Evolutionary conservation across 2,888 invertebrate species (phyloP), one percentile per base, ranked within the genome.

Genomic region (Prosopocoilus inquinatus): DNA sequence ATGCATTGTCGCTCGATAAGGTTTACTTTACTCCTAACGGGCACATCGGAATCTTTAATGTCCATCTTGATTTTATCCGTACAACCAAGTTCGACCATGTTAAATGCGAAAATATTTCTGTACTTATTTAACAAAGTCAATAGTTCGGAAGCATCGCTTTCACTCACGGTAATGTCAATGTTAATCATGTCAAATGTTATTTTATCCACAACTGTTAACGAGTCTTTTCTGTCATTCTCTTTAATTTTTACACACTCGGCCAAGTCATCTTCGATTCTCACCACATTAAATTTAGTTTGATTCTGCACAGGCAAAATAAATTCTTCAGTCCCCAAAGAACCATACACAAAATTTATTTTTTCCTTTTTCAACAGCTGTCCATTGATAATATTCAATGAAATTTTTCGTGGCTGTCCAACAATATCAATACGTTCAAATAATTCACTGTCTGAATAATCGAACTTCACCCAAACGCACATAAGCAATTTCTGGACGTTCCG

Each of bases 21-120:
- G 55, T 47, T 59, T 61, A 2, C 9, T 32, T 59, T 61, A 2
- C 9, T 32, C 9, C 38, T 11, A 2, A 57, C 57, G 1, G 61
- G 59, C 1, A 47, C 13, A 9, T 43, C n/a, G 48, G 15, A 36
- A 41, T 64, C 47, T 46, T 50, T 0, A 46, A 60, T 60, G 12
- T 51, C 11, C 53, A 53, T 47, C 41, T 54, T 32, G 13, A 58
- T 45, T 7, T 52, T 5, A 28, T 55, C 28, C 3, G 60, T 57
- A 9, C 47, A 34, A 1, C 59, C 57, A 34, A 59, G 11, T 32
- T 59, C 59, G 4, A 9, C 11, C 11, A 57, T 11, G 15, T 50
- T 54, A 9, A 49, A 34, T 3, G 59, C 54, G 8, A 59, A 50
- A 50, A 54, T 50, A 8, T 15, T 28, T 8, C 53, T 11, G n/a